Base-by-base conservation (phyloP, 2,113 vertebrate genomes). In the Neolamprologus sp. region DNA sequence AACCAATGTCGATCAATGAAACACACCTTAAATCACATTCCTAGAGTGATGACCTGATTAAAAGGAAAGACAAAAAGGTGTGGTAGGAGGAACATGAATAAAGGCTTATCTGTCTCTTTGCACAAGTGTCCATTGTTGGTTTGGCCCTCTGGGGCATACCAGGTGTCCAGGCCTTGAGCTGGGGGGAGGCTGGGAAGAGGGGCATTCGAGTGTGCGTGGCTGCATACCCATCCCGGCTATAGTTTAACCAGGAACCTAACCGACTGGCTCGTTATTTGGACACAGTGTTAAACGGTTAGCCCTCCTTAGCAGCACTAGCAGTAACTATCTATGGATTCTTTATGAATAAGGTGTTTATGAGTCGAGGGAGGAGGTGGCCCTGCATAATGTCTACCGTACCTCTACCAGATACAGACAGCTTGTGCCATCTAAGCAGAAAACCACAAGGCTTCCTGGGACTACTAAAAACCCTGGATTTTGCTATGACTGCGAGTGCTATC, bases 41-140 rank as follows among this genome's bases (percentile, higher is more conserved):
- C 40, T 45, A 80, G 21, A 57, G 47, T 33, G 28, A 42, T 87
- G 82, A 71, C 53, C 55, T 85, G 23, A 88, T 88, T 82, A 87
- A 84, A 19, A 54, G 9, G 28, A 80, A 7, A 57, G 68, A 81
- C 75, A 73, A 83, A 81, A 88, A 93, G 83, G 89, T 90, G 90
- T 80, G 88, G 89, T 4, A 85, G 63, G 82, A 57, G 30, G 53
- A 88, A 83, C 33, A 21, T 12, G 90, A 91, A 95, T 93, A 94
- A 93, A 94, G 91, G 89, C 83, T 82, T 87, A 92, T 93, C 88
- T 95, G 94, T 96, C 89, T 91, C 82, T 91, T 80, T 87, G 80
- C 82, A 95, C 94, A 95, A 94, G 87, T 88, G 84, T 82, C 86
- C 93, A 95, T 95, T 96, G 94, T 96, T 94, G 88, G 78, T 82